Evolutionary conservation across 2,888 invertebrate species (phyloP).

Genomic region (Anodontia alba): DNA sequence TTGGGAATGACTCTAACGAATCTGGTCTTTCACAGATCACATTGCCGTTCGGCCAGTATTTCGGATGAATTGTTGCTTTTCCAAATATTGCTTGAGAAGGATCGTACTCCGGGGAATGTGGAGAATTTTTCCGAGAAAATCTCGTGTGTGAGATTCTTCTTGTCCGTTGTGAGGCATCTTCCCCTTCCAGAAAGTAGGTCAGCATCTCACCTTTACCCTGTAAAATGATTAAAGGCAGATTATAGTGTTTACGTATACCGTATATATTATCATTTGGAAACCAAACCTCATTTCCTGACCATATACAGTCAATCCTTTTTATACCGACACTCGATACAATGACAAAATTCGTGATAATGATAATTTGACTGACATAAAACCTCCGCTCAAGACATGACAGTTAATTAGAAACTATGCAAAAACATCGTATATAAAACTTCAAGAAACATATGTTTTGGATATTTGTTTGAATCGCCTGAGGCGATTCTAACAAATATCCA

Average conservation of each 20-base stretch:
- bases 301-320: too few relatives aligned
- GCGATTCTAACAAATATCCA: too few relatives aligned
- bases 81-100: slow-evolving; percentile 37
- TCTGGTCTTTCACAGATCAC: not conserved
- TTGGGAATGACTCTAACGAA: slow-evolving; percentile 5
- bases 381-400: too few relatives aligned
- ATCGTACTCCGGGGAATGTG: slow-evolving; percentile 19
- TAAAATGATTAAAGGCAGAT: slow-evolving; percentile 21
- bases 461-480: too few relatives aligned
- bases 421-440: too few relatives aligned
- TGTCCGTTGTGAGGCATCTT: slow-evolving; percentile 73
- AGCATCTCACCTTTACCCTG: slow-evolving; percentile 85
- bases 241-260: too few relatives aligned
- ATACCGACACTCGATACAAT: too few relatives aligned
- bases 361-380: too few relatives aligned
- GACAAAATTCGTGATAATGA: too few relatives aligned
- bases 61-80: slow-evolving; percentile 37
- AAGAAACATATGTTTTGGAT: too few relatives aligned
- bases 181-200: slow-evolving; percentile 84
- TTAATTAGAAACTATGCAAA: too few relatives aligned
- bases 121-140: slow-evolving; percentile 42
- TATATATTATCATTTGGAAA: not conserved
- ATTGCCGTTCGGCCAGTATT: slow-evolving; percentile 47
- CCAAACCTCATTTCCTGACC: not conserved
- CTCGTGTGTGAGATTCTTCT: slow-evolving; percentile 64